These are phyloP conservation scores for Apis dorsata DNA, from an alignment of 1,140 invertebrate species.

Conservation along the genomic window DNA sequence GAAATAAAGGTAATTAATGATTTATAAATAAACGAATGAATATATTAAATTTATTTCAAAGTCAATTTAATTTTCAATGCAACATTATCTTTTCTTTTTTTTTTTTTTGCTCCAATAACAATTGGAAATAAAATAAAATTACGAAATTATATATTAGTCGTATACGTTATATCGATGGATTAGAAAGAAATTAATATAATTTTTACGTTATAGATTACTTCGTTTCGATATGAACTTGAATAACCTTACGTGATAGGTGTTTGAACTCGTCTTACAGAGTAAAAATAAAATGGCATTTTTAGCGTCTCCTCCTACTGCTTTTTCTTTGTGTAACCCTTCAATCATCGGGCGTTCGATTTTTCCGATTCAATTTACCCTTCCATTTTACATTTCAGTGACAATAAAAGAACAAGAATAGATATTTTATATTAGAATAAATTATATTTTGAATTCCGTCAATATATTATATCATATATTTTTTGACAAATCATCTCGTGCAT, in stretches of 20 bases:
- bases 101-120: neutral
- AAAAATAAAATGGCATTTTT: constrained; percentile 10
- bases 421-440: neutral
- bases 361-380: constrained; percentile 12
- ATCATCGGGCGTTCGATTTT: neutral
- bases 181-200: no score
- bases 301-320: neutral
- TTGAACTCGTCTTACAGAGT: constrained; percentile 22
- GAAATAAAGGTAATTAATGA: neutral
- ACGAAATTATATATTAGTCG: no score
- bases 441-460: neutral
- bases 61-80: neutral
- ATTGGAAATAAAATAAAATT: no score
- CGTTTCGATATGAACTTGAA: neutral
- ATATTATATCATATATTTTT: no score
- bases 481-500: neutral
- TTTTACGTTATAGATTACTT: no score
- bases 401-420: neutral
- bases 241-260: constrained; percentile 10
- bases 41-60: neutral
- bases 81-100: neutral
- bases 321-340: neutral
- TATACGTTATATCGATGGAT: no score
- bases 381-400: neutral
- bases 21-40: neutral